phyloP scores from a whole-genome alignment of 2,888 invertebrate genomes.

The Druceiella hillmani region DNA sequence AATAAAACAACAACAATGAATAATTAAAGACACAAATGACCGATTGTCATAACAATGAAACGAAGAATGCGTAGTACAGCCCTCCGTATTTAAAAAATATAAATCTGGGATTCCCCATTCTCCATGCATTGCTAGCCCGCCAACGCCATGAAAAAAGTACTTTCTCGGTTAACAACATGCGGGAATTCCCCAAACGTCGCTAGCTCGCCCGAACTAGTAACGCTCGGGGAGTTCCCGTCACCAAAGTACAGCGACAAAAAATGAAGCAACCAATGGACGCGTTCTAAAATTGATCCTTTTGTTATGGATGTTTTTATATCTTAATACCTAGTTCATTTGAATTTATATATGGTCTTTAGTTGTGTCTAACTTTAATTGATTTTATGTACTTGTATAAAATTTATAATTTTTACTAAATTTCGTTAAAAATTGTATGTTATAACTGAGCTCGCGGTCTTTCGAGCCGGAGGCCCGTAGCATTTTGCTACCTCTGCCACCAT shows the following conservation, averaged over 20 bases:
- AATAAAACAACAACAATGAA: conserved; percentile 4
- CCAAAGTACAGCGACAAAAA: conserved; percentile 9
- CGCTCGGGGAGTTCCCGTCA: too few relatives aligned
- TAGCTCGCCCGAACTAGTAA: conserved; percentile 6
- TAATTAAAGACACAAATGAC: conserved; percentile 13
- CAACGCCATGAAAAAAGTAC: conserved; percentile 6
- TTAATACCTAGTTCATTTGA: conserved; percentile 1
- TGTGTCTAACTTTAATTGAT: conserved; percentile 6
- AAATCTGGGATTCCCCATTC: conserved; percentile 2
- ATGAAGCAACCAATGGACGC: conserved; percentile 8
- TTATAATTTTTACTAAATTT: conserved; percentile 2
- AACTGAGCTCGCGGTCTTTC: conserved; percentile 9
- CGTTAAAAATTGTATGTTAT: conserved; percentile 8
- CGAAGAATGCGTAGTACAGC: conserved; percentile 11
- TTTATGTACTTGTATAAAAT: conserved; percentile 3
- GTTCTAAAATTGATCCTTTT: conserved; percentile 10
- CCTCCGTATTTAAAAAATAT: conserved; percentile 11
- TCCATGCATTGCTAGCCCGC: conserved; percentile 2
- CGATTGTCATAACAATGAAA: conserved; percentile 8
- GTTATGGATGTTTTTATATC: conserved; percentile 2
- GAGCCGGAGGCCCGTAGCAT: conserved; percentile 10
- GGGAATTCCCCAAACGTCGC: conserved; percentile 6
- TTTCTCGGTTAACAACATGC: conserved; percentile 5
- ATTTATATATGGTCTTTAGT: conserved; percentile 5
- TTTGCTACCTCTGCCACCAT: conserved; percentile 14